These are phyloP conservation scores for Calidris pygmaea DNA, from an alignment of 2,113 vertebrate genomes.

Conservation along the genomic window DNA sequence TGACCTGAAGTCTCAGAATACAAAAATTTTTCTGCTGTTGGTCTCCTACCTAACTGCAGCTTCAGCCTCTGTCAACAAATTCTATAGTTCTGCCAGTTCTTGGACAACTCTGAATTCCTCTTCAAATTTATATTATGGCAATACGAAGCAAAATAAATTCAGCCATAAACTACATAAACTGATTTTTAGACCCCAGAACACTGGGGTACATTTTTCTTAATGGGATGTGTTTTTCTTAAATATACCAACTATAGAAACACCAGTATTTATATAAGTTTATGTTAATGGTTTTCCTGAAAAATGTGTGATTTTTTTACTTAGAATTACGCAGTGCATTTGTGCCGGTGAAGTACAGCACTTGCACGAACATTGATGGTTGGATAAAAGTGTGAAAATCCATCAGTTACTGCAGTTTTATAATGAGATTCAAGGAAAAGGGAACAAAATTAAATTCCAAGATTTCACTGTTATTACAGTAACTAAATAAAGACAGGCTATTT, in stretches of 20 bases:
- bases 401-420: not conserved
- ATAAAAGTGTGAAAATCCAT: not conserved
- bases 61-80: not conserved
- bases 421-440: not conserved
- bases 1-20: not conserved
- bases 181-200: not conserved
- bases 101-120: not conserved
- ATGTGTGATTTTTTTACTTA: not conserved
- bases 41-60: not conserved
- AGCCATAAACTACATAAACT: not conserved
- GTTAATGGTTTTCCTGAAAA: not conserved
- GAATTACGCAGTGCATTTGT: not conserved
- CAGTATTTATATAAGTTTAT: not conserved
- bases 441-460: not conserved
- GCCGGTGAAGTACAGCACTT: not conserved
- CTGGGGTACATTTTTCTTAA: no score
- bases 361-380: not conserved
- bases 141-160: not conserved
- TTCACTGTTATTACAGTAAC: not conserved
- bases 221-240: not conserved
- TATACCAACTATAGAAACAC: not conserved
- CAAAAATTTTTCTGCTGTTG: not conserved
- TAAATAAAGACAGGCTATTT: not conserved
- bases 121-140: not conserved
- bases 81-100: not conserved